phyloP scores from a whole-genome alignment of 37 sponge, comb jelly and placozoan genomes.

The Ianthella basta region DNA sequence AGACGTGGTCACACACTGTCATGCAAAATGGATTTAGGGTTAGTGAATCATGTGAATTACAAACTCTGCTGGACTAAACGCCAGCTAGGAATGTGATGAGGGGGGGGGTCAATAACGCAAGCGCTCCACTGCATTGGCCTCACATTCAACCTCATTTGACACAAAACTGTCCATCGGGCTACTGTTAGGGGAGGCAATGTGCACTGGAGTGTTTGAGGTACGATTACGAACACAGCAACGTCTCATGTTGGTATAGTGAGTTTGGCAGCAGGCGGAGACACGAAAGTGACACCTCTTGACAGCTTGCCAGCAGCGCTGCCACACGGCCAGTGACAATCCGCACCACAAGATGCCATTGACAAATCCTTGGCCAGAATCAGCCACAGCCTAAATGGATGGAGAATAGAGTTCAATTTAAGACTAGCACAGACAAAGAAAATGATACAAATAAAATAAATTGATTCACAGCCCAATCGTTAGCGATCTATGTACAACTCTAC shows the following conservation, averaged over 20 bases:
- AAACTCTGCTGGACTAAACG: too few relatives aligned
- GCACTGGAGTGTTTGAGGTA: not conserved
- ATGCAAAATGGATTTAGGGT: too few relatives aligned
- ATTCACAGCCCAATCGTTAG: not conserved
- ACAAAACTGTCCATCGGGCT: not conserved
- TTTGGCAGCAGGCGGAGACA: not conserved
- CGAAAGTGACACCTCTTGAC: not conserved
- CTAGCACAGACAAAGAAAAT: not conserved
- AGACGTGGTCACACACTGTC: too few relatives aligned
- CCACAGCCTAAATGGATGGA: constrained; percentile 54
- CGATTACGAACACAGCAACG: not conserved
- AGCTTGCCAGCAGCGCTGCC: not conserved
- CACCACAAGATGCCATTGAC: constrained; percentile 72
- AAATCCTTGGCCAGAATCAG: constrained; percentile 77
- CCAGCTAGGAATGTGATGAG: too few relatives aligned
- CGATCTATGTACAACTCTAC: not conserved
- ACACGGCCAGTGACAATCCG: constrained; percentile 34
- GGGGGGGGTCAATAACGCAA: not conserved
- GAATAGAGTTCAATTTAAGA: not conserved
- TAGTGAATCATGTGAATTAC: too few relatives aligned
- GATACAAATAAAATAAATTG: not conserved
- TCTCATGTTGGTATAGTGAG: too few relatives aligned
- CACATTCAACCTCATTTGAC: not conserved
- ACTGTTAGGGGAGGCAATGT: not conserved
- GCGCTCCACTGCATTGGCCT: not conserved